Percentiles rank a stretch among this genome's conserved stretches.
These are phyloP conservation scores for Pelecanoides urinatrix DNA, from an alignment of 2,113 vertebrate genomes.

Conservation along the genomic window DNA sequence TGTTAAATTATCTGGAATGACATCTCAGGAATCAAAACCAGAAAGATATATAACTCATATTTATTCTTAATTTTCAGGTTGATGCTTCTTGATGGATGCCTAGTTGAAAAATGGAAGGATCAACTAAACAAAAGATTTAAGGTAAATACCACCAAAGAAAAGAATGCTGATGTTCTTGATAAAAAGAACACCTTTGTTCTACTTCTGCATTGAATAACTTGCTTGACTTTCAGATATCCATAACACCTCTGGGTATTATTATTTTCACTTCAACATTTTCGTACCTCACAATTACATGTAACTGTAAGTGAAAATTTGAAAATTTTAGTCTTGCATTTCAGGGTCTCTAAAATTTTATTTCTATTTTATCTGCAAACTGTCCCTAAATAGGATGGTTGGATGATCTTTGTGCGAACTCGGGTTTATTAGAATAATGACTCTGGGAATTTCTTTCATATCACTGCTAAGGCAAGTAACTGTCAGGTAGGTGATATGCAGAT, in stretches of 20 bases:
- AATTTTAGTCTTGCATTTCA: background rate
- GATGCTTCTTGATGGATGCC: slow-evolving; percentile 84
- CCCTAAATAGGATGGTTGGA: background rate
- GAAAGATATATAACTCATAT: background rate
- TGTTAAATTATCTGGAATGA: background rate
- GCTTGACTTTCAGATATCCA: background rate
- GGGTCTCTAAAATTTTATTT: background rate
- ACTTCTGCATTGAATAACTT: background rate
- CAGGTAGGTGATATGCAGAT: background rate
- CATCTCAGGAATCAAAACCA: background rate
- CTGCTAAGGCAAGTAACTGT: background rate
- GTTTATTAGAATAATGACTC: background rate
- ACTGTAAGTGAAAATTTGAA: background rate
- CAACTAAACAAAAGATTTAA: slow-evolving; percentile 79
- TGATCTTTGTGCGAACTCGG: background rate
- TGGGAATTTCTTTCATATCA: background rate
- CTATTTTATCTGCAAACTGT: background rate
- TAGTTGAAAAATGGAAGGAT: slow-evolving; percentile 84
- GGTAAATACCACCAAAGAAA: slow-evolving; percentile 61
- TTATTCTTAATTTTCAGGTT: slow-evolving; percentile 63
- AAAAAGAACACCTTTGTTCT: background rate
- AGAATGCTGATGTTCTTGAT: background rate
- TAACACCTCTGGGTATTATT: background rate
- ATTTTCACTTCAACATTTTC: background rate
- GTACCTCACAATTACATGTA: background rate